Conservation (phyloP, 2,797 vertebrate species). For the Argyrosomus regius region DNA sequence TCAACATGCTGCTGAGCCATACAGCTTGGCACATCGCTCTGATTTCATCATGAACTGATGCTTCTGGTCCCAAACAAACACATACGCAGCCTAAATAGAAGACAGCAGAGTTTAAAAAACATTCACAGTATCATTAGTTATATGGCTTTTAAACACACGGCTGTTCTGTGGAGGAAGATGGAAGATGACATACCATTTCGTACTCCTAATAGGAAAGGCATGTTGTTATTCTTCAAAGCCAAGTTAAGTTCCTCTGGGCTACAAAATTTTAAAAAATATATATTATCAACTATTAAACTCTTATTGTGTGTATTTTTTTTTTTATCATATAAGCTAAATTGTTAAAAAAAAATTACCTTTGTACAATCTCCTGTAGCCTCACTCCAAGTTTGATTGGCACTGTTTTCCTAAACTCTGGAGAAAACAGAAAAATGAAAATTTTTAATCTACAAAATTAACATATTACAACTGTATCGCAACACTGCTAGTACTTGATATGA, state of each 20-base stretch:
- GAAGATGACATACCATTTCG: conserved; percentile 70
- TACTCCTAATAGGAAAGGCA: conserved; percentile 80
- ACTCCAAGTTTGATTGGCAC: conserved; percentile 81
- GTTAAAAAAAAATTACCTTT: conserved; percentile 60
- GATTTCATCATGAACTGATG: conserved; percentile 79
- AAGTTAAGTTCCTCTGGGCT: conserved; percentile 80
- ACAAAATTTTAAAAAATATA: conserved; percentile 19
- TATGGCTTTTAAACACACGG: neutral
- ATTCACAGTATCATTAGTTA: neutral
- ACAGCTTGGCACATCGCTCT: conserved; percentile 81
- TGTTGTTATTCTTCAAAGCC: conserved; percentile 76
- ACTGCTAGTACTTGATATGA: fast-evolving
- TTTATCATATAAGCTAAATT: conserved; percentile 1
- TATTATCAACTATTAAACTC: conserved; percentile 4
- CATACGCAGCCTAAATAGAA: conserved; percentile 71
- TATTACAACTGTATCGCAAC: neutral
- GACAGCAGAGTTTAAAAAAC: neutral
- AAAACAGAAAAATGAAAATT: neutral
- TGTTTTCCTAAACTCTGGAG: conserved; percentile 73
- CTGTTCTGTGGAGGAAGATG: neutral
- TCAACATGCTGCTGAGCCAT: conserved; percentile 71
- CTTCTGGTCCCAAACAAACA: conserved; percentile 81
- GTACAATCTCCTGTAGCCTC: conserved; percentile 79
- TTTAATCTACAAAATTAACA: neutral
- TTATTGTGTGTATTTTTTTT: neutral